Conservation (phyloP, 2,113 vertebrate species). For the Mirounga angustirostris region DNA sequence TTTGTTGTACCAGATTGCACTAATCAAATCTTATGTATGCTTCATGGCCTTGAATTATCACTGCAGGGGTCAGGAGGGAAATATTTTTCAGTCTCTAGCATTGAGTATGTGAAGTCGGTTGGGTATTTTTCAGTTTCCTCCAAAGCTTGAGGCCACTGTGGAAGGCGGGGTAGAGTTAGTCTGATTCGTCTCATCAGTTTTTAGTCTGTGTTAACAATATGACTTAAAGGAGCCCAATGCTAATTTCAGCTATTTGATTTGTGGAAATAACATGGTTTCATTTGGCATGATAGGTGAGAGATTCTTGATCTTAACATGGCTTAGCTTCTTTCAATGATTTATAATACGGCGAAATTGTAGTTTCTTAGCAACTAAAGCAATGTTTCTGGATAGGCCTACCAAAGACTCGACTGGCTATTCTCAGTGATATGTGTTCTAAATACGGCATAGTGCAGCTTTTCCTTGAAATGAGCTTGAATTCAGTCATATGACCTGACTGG, state of each 20-base stretch:
- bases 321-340: conserved; percentile 83
- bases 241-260: conserved; percentile 43
- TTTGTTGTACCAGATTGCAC: conserved; percentile 6
- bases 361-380: conserved; percentile 88
- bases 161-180: conserved; percentile 38
- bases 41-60: conserved; percentile 22
- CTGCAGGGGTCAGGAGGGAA: conserved; percentile 59
- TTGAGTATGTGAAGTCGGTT: conserved; percentile 29
- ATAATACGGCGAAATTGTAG: conserved; percentile 84
- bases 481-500: conserved; percentile 74
- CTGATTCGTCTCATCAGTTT: not conserved
- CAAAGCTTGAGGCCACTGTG: not conserved
- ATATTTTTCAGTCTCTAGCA: conserved; percentile 18
- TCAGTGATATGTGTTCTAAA: conserved; percentile 82
- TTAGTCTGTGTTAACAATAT: not conserved
- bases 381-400: conserved; percentile 80
- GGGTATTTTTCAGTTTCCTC: not conserved
- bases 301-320: conserved; percentile 69
- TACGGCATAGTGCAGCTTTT: conserved; percentile 75
- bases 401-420: conserved; percentile 69
- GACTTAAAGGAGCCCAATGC: conserved; percentile 9
- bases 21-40: not conserved
- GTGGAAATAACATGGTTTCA: conserved; percentile 48
- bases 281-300: conserved; percentile 50
- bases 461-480: conserved; percentile 81